A percentile compares a stretch with the other conserved stretches of the same genome.
phyloP scores from a whole-genome alignment of 2,888 invertebrate species.

The Pimpla rufipes region DNA sequence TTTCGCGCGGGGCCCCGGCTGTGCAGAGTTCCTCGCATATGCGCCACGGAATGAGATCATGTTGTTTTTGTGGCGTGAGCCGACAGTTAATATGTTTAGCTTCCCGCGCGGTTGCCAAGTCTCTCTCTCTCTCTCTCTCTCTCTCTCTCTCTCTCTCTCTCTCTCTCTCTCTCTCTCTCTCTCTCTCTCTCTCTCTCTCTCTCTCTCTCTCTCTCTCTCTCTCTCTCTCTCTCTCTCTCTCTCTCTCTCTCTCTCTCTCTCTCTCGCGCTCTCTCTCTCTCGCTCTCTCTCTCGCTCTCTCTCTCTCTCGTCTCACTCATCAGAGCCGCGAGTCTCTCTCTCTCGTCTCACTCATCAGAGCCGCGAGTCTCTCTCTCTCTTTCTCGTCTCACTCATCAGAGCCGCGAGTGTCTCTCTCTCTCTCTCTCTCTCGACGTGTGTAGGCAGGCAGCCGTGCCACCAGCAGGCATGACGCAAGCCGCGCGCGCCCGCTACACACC shows the following conservation, averaged over 20 bases:
- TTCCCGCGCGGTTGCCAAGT: slow-evolving; percentile 73
- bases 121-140: slow-evolving; percentile 54
- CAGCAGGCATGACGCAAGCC: slow-evolving; percentile 68
- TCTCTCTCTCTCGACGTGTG: no score
- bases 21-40: slow-evolving; percentile 69
- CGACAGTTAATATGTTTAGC: slow-evolving; percentile 85
- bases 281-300: no score
- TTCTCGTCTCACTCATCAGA: slow-evolving; percentile 34
- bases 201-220: slow-evolving; percentile 39
- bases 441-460: slow-evolving; percentile 67
- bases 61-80: slow-evolving; percentile 85
- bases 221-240: slow-evolving; percentile 56
- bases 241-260: slow-evolving; percentile 44
- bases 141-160: slow-evolving; percentile 39
- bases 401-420: slow-evolving; percentile 39
- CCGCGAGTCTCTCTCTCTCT: no score
- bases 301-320: slow-evolving; percentile 48
- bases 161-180: slow-evolving; percentile 37
- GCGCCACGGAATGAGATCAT: slow-evolving; percentile 83
- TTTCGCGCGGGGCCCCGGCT: slow-evolving; percentile 59
- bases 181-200: slow-evolving; percentile 58
- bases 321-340: no score
- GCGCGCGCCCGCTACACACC: slow-evolving; percentile 24
- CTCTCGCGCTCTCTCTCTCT: no score
- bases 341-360: slow-evolving; percentile 34